These are phyloP conservation scores for Oreochromis niloticus DNA, from an alignment of 2,113 vertebrate species.

Conservation along the genomic window DNA sequence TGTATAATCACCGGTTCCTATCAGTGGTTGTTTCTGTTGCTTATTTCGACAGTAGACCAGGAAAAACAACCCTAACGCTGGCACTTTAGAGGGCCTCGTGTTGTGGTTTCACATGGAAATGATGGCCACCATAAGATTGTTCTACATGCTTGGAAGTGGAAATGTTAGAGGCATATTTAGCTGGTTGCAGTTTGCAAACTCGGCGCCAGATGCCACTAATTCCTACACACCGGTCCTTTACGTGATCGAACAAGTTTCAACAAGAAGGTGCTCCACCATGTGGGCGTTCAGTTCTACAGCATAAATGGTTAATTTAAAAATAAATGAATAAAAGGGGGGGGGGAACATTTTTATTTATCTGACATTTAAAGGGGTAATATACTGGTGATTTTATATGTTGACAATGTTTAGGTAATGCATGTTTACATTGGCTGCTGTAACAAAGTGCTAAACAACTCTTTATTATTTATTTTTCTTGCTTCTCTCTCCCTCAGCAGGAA, in stretches of 20 bases:
- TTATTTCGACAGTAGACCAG: neutral
- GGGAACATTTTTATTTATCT: neutral
- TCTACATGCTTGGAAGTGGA: neutral
- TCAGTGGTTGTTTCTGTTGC: neutral
- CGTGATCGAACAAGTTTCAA: neutral
- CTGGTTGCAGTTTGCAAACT: neutral
- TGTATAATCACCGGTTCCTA: neutral
- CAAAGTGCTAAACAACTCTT: neutral
- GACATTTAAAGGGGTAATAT: neutral
- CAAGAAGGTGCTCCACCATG: neutral
- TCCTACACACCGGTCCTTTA: neutral
- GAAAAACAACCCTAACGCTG: neutral
- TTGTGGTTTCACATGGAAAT: neutral
- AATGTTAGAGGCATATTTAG: neutral
- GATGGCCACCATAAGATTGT: neutral
- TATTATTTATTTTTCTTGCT: neutral
- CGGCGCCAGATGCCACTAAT: neutral
- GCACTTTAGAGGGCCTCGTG: neutral
- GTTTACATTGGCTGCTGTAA: neutral
- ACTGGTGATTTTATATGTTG: neutral
- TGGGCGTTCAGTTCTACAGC: neutral
- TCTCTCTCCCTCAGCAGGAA: constrained; percentile 74
- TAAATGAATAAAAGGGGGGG: neutral
- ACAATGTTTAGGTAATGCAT: neutral
- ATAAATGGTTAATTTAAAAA: neutral